phyloP scores from a whole-genome alignment of 53 echinoderm and acorn worm species.

The Actinopyga echinites region DNA sequence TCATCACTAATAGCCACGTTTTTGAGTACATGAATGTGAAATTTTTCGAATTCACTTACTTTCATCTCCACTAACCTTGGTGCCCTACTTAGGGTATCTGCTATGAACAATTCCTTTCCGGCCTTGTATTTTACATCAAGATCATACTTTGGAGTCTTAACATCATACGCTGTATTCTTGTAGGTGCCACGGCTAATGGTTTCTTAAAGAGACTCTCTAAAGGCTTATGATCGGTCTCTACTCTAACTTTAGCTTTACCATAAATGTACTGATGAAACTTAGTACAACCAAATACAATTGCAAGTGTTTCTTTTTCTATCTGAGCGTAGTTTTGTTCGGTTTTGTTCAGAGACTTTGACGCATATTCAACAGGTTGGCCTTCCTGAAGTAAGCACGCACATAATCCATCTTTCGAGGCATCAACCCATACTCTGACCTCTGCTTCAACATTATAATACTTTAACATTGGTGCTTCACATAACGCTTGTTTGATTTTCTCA shows the following conservation, averaged over 20 bases:
- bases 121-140: conserved; percentile 22
- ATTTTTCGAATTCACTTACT: not conserved
- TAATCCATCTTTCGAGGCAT: not conserved
- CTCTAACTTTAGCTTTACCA: not conserved
- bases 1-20: not conserved
- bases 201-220: conserved; percentile 42
- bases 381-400: conserved; percentile 15
- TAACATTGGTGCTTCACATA: not conserved
- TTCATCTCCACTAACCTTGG: not conserved
- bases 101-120: conserved; percentile 33
- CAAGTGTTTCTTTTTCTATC: not conserved
- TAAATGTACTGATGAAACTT: conserved; percentile 36
- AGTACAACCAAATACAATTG: conserved; percentile 14
- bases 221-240: conserved; percentile 28
- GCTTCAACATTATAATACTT: conserved; percentile 7
- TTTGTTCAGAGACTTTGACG: conserved; percentile 21
- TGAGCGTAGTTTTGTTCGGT: conserved; percentile 6
- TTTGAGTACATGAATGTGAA: too few species aligned
- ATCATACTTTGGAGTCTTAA: conserved; percentile 21
- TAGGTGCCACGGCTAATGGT: not conserved
- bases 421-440: not conserved
- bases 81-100: conserved; percentile 22
- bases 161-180: conserved; percentile 6
- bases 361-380: not conserved
- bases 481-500: not conserved